phyloP scores from a whole-genome alignment of 2,888 invertebrate genomes.

The Cylloceria caligata region DNA sequence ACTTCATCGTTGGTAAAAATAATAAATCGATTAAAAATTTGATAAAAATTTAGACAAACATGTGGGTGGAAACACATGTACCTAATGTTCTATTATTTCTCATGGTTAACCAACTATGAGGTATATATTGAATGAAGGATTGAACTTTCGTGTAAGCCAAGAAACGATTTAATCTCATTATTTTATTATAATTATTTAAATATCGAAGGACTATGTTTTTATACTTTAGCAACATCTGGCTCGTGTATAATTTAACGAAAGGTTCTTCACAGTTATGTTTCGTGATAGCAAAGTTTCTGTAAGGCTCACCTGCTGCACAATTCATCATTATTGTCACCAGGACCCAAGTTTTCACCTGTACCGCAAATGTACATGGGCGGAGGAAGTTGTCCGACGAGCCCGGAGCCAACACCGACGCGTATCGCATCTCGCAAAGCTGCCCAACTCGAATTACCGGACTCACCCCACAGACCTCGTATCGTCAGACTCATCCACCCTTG shows the following conservation, averaged over 20 bases:
- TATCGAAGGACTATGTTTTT: too few species aligned
- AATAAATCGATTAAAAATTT: too few species aligned
- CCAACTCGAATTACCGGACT: constrained; percentile 66
- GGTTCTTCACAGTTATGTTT: too few species aligned
- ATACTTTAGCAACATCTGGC: neutral
- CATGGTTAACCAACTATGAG: too few species aligned
- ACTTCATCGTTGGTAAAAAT: too few species aligned
- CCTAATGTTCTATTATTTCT: too few species aligned
- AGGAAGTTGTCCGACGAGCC: constrained; percentile 71
- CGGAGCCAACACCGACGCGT: constrained; percentile 65
- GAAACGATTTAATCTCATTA: too few species aligned
- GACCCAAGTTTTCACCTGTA: constrained; percentile 33
- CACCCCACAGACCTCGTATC: constrained; percentile 59
- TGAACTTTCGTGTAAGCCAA: too few species aligned
- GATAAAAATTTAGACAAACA: too few species aligned
- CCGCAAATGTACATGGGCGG: constrained; percentile 73
- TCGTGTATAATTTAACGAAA: neutral
- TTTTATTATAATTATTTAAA: too few species aligned
- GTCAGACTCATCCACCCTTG: constrained; percentile 53
- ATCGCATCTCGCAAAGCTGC: constrained; percentile 55
- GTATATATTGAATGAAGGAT: too few species aligned
- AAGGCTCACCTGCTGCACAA: constrained; percentile 72
- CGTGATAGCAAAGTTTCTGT: neutral
- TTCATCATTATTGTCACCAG: constrained; percentile 62
- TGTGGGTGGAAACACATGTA: too few species aligned